A percentile compares a stretch with the other conserved stretches of the same genome.
These are phyloP conservation scores for Brenthis hecate DNA, from an alignment of 2,888 invertebrate genomes.

Conservation along the genomic window DNA sequence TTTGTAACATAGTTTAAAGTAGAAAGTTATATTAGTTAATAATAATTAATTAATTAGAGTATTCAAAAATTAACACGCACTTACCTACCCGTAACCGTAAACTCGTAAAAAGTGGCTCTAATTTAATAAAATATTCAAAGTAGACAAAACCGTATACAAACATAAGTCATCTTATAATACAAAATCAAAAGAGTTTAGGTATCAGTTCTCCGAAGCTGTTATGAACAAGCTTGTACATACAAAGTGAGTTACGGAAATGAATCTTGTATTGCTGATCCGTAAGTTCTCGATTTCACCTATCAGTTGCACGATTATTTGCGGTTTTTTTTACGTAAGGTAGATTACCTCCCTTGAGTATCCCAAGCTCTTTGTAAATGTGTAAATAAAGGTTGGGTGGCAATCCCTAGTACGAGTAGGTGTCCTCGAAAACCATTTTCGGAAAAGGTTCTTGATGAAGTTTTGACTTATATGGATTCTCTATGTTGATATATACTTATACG, in stretches of 20 bases:
- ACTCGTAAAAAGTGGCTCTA: too few species aligned
- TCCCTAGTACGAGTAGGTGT: conserved; percentile 62
- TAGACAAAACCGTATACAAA: too few species aligned
- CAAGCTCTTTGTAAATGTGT: conserved; percentile 63
- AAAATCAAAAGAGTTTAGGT: background rate
- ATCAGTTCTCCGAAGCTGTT: conserved; percentile 27
- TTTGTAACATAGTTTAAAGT: too few species aligned
- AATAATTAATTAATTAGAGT: too few species aligned
- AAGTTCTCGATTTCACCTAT: conserved; percentile 58
- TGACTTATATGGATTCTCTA: background rate
- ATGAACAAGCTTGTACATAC: conserved; percentile 52
- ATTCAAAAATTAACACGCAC: too few species aligned
- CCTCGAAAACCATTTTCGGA: conserved; percentile 75
- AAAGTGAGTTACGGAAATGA: conserved; percentile 61
- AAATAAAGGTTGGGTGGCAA: conserved; percentile 59
- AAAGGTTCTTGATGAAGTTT: background rate
- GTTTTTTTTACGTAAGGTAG: conserved; percentile 56
- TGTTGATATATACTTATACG: background rate
- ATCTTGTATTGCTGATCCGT: conserved; percentile 58
- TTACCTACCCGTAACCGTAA: too few species aligned
- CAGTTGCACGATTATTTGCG: conserved; percentile 62
- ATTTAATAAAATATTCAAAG: too few species aligned
- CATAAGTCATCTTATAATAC: too few species aligned
- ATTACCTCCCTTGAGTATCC: conserved; percentile 19
- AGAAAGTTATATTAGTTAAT: too few species aligned